phyloP scores from a whole-genome alignment of 2,888 invertebrate species.

The Drosophila fungiperda region DNA sequence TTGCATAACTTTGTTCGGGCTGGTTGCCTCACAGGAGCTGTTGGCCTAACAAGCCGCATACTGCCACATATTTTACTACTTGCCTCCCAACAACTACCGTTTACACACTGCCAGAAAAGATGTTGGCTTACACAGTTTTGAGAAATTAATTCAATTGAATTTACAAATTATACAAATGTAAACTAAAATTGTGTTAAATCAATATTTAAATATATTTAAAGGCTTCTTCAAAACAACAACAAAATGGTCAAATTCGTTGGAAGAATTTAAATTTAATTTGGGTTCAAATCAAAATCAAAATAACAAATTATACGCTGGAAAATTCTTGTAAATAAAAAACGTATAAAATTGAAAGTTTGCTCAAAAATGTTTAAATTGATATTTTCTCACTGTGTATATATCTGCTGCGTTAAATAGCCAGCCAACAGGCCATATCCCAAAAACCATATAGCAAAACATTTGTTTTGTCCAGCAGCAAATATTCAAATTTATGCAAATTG shows the following conservation, averaged over 20 bases:
- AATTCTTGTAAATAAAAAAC: background rate
- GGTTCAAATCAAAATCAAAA: background rate
- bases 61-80: background rate
- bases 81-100: background rate
- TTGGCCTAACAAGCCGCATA: slow-evolving; percentile 23
- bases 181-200: background rate
- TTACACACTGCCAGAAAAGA: background rate
- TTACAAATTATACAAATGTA: too few species aligned
- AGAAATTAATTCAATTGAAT: too few species aligned
- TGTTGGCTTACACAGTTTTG: background rate
- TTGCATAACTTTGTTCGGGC: slow-evolving; percentile 66
- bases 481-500: slow-evolving; percentile 72
- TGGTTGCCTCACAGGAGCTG: slow-evolving; percentile 31
- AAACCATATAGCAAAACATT: slow-evolving; percentile 23
- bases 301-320: background rate
- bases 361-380: background rate
- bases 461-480: slow-evolving; percentile 6
- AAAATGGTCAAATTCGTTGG: background rate
- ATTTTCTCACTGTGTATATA: background rate
- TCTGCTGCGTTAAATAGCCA: background rate
- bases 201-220: background rate
- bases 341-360: background rate
- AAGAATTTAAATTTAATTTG: background rate
- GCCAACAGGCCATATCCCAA: slow-evolving; percentile 1
- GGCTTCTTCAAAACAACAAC: background rate